Evolutionary conservation across 2,888 invertebrate genomes (phyloP).

Genomic region (Dolichomitus sp.): DNA sequence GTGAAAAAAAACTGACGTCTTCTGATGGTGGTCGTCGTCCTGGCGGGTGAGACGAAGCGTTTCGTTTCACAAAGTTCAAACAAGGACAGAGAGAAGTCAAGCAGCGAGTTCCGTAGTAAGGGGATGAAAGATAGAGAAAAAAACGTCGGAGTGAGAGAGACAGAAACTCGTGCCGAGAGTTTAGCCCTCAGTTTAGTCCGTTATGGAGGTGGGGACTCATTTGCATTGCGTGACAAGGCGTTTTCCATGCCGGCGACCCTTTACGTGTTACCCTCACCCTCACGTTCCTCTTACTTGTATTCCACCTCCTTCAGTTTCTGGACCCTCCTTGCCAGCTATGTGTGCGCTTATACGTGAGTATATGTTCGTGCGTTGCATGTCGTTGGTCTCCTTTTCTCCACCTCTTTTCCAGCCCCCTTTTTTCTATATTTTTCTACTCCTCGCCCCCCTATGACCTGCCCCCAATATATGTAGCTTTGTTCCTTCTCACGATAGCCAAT

Average conservation of each 20-base stretch:
- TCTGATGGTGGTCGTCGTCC: constrained; percentile 56
- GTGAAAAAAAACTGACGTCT: constrained; percentile 57
- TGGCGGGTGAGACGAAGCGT: constrained; percentile 66
- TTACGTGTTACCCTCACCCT: constrained; percentile 74
- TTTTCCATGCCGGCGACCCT: constrained; percentile 75
- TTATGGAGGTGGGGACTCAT: constrained; percentile 73
- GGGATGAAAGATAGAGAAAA: constrained; percentile 46
- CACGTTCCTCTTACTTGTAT: constrained; percentile 33
- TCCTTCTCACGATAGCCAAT: constrained; percentile 9
- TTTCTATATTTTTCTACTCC: constrained; percentile 50
- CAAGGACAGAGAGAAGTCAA: constrained; percentile 49
- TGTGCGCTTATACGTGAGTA: constrained; percentile 41
- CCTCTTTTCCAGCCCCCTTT: constrained; percentile 38
- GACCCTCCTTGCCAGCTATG: constrained; percentile 32
- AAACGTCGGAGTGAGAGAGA: constrained; percentile 51
- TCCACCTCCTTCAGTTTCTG: constrained; percentile 46
- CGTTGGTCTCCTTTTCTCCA: constrained; percentile 43
- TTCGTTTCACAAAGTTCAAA: constrained; percentile 53
- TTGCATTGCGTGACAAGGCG: constrained; percentile 81
- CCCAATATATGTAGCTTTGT: constrained; percentile 22
- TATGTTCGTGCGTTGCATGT: constrained; percentile 65
- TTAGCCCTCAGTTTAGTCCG: constrained; percentile 70
- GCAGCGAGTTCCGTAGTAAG: constrained; percentile 7
- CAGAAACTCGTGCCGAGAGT: constrained; percentile 73
- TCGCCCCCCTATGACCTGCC: constrained; percentile 14